These are phyloP conservation scores for Eutrigla gurnardus DNA, from an alignment of 2,797 vertebrate species.

Conservation along the genomic window DNA sequence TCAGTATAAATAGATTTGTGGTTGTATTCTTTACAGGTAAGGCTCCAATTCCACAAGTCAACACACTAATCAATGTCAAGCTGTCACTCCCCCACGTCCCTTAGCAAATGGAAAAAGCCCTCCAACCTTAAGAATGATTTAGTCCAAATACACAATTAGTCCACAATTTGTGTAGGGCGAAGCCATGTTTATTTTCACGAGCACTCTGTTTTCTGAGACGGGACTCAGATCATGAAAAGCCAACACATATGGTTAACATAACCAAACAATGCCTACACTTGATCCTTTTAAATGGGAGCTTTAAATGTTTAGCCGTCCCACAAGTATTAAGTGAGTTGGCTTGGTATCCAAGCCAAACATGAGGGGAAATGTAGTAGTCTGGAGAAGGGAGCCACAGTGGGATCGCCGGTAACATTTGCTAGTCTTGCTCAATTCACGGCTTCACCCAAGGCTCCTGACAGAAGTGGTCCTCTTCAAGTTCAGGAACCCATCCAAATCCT, in stretches of 20 bases:
- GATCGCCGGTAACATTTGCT: conserved; percentile 69
- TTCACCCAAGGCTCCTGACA: conserved; percentile 75
- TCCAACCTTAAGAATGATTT: conserved; percentile 77
- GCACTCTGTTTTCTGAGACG: conserved; percentile 72
- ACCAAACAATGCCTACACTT: conserved; percentile 86
- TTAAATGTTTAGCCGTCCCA: conserved; percentile 85
- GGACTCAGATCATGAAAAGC: conserved; percentile 83
- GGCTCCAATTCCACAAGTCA: conserved; percentile 82
- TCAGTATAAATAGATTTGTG: conserved; percentile 74
- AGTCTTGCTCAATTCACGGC: conserved; percentile 77
- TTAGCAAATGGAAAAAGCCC: conserved; percentile 81
- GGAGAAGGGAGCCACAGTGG: conserved; percentile 69
- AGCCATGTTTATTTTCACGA: conserved; percentile 86
- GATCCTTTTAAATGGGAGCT: conserved; percentile 84
- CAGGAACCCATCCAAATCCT: conserved; percentile 65
- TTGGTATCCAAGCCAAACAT: conserved; percentile 83
- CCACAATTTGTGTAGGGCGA: conserved; percentile 83
- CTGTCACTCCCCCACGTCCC: conserved; percentile 74
- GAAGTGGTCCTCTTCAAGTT: conserved; percentile 69
- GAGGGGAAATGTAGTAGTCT: conserved; percentile 80
- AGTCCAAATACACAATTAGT: conserved; percentile 87
- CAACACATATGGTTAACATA: conserved; percentile 88
- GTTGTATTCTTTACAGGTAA: conserved; percentile 81
- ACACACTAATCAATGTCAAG: conserved; percentile 84
- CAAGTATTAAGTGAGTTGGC: conserved; percentile 83